These are phyloP conservation scores for Xyrichtys novacula DNA, from an alignment of 2,797 vertebrate genomes.

Conservation along the genomic window DNA sequence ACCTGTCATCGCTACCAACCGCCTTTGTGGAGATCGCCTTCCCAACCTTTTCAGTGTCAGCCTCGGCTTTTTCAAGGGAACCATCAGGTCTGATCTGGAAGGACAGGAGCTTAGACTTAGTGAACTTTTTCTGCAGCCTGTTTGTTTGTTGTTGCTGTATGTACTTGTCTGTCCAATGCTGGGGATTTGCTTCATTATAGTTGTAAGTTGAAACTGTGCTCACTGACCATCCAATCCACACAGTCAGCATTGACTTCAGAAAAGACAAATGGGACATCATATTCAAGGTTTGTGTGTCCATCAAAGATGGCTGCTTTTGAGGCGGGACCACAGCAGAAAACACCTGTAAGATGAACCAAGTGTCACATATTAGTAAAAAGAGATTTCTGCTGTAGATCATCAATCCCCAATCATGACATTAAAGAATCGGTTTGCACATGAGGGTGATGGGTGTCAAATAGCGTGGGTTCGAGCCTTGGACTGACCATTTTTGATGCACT, in stretches of 20 bases:
- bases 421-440: no score
- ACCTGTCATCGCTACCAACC: constrained; percentile 79
- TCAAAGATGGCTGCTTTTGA: constrained; percentile 86
- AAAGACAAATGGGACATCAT: constrained; percentile 87
- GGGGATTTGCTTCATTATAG: no score
- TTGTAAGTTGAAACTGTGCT: neutral
- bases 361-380: no score
- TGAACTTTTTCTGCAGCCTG: no score
- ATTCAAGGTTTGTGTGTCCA: constrained; percentile 79
- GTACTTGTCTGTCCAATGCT: no score
- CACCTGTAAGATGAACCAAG: constrained; percentile 53
- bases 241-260: constrained; percentile 88
- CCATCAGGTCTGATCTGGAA: constrained; percentile 70
- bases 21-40: constrained; percentile 91
- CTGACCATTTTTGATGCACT: no score
- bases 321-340: constrained; percentile 81
- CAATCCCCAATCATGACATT: no score
- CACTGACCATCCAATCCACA: constrained; percentile 83
- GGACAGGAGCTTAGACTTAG: constrained; percentile 1
- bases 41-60: constrained; percentile 77
- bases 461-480: no score
- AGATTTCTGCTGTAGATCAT: no score
- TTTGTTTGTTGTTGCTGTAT: neutral
- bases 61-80: constrained; percentile 58
- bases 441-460: no score